These are phyloP conservation scores for Syrphus vitripennis DNA, from an alignment of 2,888 invertebrate species.

Conservation along the genomic window DNA sequence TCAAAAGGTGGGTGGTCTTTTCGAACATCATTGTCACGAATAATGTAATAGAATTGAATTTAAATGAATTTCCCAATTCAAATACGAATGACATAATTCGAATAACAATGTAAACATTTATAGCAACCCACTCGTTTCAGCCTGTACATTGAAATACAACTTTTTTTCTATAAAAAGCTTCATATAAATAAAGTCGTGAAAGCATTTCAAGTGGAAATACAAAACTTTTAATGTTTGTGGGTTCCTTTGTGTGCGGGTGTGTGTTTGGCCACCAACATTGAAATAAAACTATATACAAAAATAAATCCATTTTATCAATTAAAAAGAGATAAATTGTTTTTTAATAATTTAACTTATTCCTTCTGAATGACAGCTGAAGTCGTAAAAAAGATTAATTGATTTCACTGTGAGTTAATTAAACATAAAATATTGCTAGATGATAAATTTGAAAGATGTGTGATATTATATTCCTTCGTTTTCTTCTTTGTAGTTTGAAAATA, in stretches of 20 bases:
- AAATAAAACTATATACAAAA: not conserved
- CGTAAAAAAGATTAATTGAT: slow-evolving; percentile 58
- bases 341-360: slow-evolving; percentile 20
- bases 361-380: slow-evolving; percentile 53
- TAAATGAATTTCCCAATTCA: slow-evolving; percentile 24
- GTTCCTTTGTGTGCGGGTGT: not conserved
- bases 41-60: slow-evolving; percentile 28
- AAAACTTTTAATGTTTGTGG: not conserved
- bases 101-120: slow-evolving; percentile 34
- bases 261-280: slow-evolving; percentile 27
- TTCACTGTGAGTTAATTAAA: slow-evolving; percentile 19
- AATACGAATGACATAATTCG: slow-evolving; percentile 30
- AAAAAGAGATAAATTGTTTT: slow-evolving; percentile 43
- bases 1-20: slow-evolving; percentile 49
- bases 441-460: not conserved
- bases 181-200: not conserved
- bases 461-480: not conserved
- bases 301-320: slow-evolving; percentile 13
- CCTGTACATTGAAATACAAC: not conserved
- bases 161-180: slow-evolving; percentile 63
- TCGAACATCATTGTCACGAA: not conserved
- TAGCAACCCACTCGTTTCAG: slow-evolving; percentile 22
- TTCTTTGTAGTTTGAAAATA: not conserved
- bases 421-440: slow-evolving; percentile 1
- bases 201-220: not conserved